phyloP scores from a whole-genome alignment of 2,113 vertebrate genomes.

The Pan paniscus region DNA sequence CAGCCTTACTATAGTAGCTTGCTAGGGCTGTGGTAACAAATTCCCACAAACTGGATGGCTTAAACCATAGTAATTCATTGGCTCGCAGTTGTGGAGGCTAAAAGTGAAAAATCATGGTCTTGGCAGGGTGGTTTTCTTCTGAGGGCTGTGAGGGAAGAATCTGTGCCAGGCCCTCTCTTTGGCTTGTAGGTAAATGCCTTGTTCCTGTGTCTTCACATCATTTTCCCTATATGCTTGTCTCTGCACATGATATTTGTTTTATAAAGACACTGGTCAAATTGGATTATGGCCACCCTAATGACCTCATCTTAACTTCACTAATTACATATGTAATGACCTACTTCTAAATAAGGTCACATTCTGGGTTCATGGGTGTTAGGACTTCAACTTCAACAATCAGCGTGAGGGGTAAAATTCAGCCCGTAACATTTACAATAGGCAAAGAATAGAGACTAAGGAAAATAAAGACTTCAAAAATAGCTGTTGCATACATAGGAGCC shows the following conservation, averaged over 20 bases:
- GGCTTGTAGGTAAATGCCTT: too few species aligned
- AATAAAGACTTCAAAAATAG: not conserved
- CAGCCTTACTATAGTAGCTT: not conserved
- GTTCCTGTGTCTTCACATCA: not conserved
- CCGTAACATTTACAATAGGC: not conserved
- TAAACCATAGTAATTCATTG: not conserved
- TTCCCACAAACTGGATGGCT: not conserved
- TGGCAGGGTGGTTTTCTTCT: not conserved
- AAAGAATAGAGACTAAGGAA: not conserved
- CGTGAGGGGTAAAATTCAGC: not conserved
- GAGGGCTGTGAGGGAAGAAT: not conserved
- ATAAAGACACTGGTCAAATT: not conserved
- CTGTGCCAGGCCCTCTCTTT: not conserved
- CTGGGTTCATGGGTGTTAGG: not conserved
- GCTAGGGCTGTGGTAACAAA: not conserved
- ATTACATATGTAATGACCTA: not conserved
- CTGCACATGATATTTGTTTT: not conserved
- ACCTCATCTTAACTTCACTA: not conserved
- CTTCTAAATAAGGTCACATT: not conserved
- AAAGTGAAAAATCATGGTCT: not conserved
- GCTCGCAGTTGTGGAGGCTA: not conserved
- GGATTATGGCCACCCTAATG: not conserved
- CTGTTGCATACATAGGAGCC: not conserved
- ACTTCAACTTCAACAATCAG: not conserved
- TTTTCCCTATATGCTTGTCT: rapidly evolving